Evolutionary conservation across 2,797 vertebrate species (phyloP).

Genomic region (Centropyge bicolor): DNA sequence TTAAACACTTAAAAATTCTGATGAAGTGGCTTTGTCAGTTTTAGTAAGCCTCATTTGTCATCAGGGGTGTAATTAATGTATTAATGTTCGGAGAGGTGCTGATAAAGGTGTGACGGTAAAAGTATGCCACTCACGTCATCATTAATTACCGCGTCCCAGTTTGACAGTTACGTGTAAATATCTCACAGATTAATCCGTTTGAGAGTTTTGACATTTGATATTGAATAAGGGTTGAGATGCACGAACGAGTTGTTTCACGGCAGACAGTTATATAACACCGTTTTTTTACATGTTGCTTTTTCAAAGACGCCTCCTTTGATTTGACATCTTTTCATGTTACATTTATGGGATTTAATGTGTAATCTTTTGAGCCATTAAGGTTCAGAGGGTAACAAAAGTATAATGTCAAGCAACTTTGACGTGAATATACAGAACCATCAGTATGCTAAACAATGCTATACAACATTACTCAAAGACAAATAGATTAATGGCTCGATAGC

Average conservation of each 20-base stretch:
- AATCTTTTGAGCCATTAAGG: not conserved
- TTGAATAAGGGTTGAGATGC: not conserved
- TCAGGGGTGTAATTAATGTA: constrained; percentile 41
- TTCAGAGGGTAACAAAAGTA: not conserved
- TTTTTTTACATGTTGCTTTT: constrained; percentile 23
- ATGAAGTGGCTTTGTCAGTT: constrained; percentile 41
- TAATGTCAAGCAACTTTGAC: not conserved
- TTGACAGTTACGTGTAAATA: constrained; percentile 38
- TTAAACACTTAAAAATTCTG: constrained; percentile 35
- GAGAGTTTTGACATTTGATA: constrained; percentile 17
- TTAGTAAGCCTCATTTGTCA: constrained; percentile 40
- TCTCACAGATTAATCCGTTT: constrained; percentile 38
- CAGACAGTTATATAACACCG: constrained; percentile 5
- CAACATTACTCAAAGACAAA: not conserved
- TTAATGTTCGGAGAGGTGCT: constrained; percentile 34
- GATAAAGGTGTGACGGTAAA: constrained; percentile 39
- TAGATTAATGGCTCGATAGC: not conserved
- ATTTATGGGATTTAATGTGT: not conserved
- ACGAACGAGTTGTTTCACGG: not conserved
- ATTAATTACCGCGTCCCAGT: constrained; percentile 38
- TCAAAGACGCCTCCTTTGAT: not conserved
- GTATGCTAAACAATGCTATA: too few species aligned
- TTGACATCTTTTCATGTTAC: not conserved
- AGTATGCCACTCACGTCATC: constrained; percentile 5
- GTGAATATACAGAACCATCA: not conserved